phyloP scores from a whole-genome alignment of 2,113 vertebrate genomes.

The Carollia perspicillata region DNA sequence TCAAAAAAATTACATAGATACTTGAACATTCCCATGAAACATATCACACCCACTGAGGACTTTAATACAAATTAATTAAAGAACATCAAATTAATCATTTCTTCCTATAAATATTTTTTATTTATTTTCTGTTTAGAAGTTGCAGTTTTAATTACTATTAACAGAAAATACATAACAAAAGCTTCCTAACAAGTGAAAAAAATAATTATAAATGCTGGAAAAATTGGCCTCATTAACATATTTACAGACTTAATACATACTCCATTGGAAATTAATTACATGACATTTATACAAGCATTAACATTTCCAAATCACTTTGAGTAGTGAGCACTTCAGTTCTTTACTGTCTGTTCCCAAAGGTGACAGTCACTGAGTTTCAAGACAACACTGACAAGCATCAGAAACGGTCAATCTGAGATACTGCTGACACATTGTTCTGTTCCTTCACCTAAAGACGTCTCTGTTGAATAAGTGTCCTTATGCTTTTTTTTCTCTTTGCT shows the following conservation, averaged over 20 bases:
- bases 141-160: constrained; percentile 88
- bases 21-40: constrained; percentile 75
- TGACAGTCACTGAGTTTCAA: constrained; percentile 68
- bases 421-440: constrained; percentile 77
- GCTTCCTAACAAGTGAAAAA: constrained; percentile 87
- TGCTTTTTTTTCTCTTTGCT: constrained; percentile 84
- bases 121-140: constrained; percentile 87
- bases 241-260: constrained; percentile 92
- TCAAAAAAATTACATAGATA: constrained; percentile 76
- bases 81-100: constrained; percentile 85
- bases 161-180: constrained; percentile 89
- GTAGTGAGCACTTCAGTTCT: constrained; percentile 75
- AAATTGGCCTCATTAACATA: constrained; percentile 90
- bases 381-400: constrained; percentile 75
- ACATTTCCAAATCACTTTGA: constrained; percentile 78
- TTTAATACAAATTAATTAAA: constrained; percentile 81
- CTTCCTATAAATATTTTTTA: constrained; percentile 88
- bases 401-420: constrained; percentile 83
- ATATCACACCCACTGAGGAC: constrained; percentile 68
- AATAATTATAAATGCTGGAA: constrained; percentile 94
- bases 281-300: constrained; percentile 85
- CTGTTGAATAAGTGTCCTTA: constrained; percentile 78
- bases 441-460: constrained; percentile 74
- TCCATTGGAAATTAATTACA: constrained; percentile 84
- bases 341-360: constrained; percentile 70